phyloP scores from a whole-genome alignment of 2,797 vertebrate species.

The Scomberomorus guttatus region DNA sequence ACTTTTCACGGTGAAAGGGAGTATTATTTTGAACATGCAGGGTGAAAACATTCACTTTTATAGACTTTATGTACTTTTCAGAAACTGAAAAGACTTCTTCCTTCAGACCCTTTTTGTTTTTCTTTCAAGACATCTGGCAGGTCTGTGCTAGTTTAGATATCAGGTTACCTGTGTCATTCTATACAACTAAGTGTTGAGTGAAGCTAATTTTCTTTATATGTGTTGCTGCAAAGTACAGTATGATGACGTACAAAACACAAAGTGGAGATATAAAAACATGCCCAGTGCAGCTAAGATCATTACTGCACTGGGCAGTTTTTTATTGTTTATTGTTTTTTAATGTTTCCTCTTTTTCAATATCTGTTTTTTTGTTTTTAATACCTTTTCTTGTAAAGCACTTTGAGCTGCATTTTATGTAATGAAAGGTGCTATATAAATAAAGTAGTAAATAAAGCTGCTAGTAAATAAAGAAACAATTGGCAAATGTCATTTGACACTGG shows the following conservation, averaged over 20 bases:
- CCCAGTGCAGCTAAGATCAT: neutral
- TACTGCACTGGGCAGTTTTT: no score
- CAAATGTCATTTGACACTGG: neutral
- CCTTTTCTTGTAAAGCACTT: no score
- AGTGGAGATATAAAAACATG: neutral
- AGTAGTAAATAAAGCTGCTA: no score
- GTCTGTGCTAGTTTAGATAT: neutral
- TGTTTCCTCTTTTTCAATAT: no score
- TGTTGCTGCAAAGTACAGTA: neutral
- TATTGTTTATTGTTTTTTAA: no score
- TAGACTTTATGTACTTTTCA: neutral
- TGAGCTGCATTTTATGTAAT: no score
- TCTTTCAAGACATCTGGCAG: neutral
- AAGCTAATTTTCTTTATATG: neutral
- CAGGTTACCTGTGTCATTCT: neutral
- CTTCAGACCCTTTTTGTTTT: neutral
- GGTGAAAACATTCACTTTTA: neutral
- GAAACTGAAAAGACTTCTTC: neutral
- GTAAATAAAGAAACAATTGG: no score
- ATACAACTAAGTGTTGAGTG: neutral
- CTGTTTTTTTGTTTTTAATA: no score
- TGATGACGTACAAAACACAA: neutral
- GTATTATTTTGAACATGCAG: neutral
- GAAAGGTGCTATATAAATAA: no score
- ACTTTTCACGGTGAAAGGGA: neutral